A percentile compares a stretch with the other conserved stretches of the same genome.
Conservation (phyloP, 2,113 vertebrate genomes). For the Neodontobutis hainanensis region DNA sequence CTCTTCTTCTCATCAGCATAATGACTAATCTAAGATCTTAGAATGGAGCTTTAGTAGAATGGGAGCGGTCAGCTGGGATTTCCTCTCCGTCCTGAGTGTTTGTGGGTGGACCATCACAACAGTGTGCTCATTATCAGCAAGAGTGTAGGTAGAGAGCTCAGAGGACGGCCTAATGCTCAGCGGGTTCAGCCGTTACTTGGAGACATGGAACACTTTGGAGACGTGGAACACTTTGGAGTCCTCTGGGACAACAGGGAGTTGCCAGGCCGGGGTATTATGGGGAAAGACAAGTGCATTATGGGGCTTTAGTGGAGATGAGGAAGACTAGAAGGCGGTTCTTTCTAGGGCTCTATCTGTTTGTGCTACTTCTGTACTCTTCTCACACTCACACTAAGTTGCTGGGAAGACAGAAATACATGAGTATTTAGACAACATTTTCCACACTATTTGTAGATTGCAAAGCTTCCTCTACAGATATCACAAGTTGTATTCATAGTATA, state of each 20-base stretch:
- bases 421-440: too few species aligned
- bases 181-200: conserved; percentile 76
- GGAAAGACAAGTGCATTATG: conserved; percentile 42
- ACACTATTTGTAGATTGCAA: too few species aligned
- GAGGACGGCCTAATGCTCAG: conserved; percentile 62
- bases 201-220: conserved; percentile 78
- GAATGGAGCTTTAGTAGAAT: too few species aligned
- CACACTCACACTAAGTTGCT: too few species aligned
- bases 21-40: too few species aligned
- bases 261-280: conserved; percentile 16
- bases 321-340: conserved; percentile 20
- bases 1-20: too few species aligned
- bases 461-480: too few species aligned
- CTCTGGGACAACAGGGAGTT: conserved; percentile 55
- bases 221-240: conserved; percentile 75
- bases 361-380: conserved; percentile 19
- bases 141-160: conserved; percentile 49
- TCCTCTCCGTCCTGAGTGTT: conserved; percentile 20
- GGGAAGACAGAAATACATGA: too few species aligned
- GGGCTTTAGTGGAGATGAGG: conserved; percentile 25
- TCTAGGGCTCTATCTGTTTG: conserved; percentile 29
- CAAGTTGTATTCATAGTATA: too few species aligned
- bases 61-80: conserved; percentile 26
- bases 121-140: conserved; percentile 46
- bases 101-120: conserved; percentile 21